Evolutionary conservation across 1,140 invertebrate genomes (phyloP), one percentile per base, ranked within the genome.

Genomic region (Colletes latitarsis): DNA sequence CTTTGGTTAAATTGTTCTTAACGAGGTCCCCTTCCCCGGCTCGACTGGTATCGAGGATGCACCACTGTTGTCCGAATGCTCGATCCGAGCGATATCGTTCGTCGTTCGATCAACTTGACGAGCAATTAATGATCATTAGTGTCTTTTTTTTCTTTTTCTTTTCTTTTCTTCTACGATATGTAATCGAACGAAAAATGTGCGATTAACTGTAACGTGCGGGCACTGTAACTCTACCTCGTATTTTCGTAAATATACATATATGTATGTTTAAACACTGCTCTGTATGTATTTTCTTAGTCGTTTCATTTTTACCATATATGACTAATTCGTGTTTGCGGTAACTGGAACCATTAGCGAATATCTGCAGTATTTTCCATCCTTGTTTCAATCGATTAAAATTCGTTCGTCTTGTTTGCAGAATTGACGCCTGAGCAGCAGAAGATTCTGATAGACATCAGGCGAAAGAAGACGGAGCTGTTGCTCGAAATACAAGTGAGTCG

Each of bases 401-500:
- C 15, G n/a, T 57, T 79, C n/a, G 39, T 39, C 30, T 53, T 85
- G 76, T 62, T 97, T 30, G 77, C 94, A 98, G 98, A 99, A 95
- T 93, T 99, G 90, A 98, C 97, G 76, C 95, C 96, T 41, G 98
- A 98, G 89, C 98, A 99, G 92, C 97, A 98, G 89, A 97, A 98
- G 92, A 95, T 98, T 85, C 94, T 99, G 75, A 96, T 97, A 84
- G 97, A 98, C 90, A 98, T 99, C 88, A 95, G 98, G 85, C 95
- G 97, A 88, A 95, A 97, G 89, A 99, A 98, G 94, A 96, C 97
- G 80, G 97, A 98, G 93, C 94, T 99, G 79, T 93, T 98, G 77
- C 94, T 97, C 74, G 98, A 99, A 95, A 99, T 99, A 89, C 97
- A 98, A 96, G 98, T 98, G 93, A 95, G 95, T 94, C 83, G 81